A percentile compares a stretch with the other conserved stretches of the same genome.
phyloP scores from a whole-genome alignment of 37 sponge, comb jelly and placozoan genomes.

The Crambe crambe region DNA sequence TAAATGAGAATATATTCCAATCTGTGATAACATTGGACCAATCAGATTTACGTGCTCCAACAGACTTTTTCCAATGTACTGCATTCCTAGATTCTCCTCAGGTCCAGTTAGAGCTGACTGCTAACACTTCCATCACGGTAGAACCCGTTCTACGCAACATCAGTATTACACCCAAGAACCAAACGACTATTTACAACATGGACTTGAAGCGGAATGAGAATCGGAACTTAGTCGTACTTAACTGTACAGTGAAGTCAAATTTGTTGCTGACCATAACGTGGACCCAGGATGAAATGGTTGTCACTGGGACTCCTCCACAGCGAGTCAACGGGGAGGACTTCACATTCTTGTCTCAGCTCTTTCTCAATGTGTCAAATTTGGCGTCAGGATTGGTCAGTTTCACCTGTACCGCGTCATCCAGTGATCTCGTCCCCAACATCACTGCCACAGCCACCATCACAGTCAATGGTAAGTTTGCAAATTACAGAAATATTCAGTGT shows the following conservation, averaged over 20 bases:
- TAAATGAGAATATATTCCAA: background rate
- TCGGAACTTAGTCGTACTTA: background rate
- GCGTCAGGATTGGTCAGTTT: background rate
- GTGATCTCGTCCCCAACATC: background rate
- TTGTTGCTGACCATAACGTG: background rate
- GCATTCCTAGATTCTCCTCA: background rate
- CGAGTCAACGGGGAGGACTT: background rate
- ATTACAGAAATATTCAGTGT: too few species aligned
- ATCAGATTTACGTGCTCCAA: background rate
- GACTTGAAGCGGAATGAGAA: background rate
- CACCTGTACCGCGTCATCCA: background rate
- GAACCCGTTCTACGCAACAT: background rate
- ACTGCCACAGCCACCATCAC: conserved; percentile 4
- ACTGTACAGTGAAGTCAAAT: background rate
- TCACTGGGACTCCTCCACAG: background rate
- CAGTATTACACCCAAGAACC: background rate
- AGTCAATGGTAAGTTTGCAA: background rate
- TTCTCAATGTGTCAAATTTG: background rate
- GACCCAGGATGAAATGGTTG: background rate
- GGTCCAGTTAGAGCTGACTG: background rate
- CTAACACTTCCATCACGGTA: background rate
- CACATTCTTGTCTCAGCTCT: background rate
- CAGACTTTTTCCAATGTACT: background rate
- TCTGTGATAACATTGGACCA: background rate
- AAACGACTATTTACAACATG: background rate